Evolutionary conservation across 2,113 vertebrate species (phyloP), one percentile per base, ranked within the genome.

Genomic region (Engystomops pustulosus): DNA sequence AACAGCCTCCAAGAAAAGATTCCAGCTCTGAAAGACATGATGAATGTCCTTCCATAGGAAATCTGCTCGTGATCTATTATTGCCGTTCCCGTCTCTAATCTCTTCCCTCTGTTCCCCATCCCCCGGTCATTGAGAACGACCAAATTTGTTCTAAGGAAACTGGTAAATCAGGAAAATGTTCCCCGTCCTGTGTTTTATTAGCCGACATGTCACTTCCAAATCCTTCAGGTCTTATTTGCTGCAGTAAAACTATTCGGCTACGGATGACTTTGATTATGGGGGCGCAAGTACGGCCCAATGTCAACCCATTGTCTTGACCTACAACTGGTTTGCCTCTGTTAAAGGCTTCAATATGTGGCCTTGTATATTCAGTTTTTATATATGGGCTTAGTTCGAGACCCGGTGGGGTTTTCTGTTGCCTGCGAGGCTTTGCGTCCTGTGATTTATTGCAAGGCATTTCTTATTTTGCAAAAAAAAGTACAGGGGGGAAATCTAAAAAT

Each of bases 301-400:
- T 70, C 83, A 74, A 32, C 49, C 53, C 51, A 62, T 60, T 65
- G 69, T 32, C 36, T 53, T 20, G 27, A 60, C 25, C 38, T 23
- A 23, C 25, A 76, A 67, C 23, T 10, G 27, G 12, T 23, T 45
- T 17, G 10, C 27, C 53, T 7, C 32, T 65, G 25, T 76, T 83
- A 83, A 83, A 65, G 60, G 55, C 49, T 83, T 83, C 71, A 76
- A 49, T 76, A 76, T 76, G 71, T 83, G 76, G 62, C 72, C 53
- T 30, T 45, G n/a, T 75, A 45, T 27, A 4, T 34, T 10, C 8
- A 18, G 1, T 67, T 83, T 55, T 47, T 36, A 49, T 47, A 6
- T 47, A 38, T 32, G 7, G 6, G 27, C 81, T 38, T 27, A 12
- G 30, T 38, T 12, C 47, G 25, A 14, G 44, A 12, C 30, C 58